phyloP scores from a whole-genome alignment of 2,888 invertebrate species.

The Dynastes maya region DNA sequence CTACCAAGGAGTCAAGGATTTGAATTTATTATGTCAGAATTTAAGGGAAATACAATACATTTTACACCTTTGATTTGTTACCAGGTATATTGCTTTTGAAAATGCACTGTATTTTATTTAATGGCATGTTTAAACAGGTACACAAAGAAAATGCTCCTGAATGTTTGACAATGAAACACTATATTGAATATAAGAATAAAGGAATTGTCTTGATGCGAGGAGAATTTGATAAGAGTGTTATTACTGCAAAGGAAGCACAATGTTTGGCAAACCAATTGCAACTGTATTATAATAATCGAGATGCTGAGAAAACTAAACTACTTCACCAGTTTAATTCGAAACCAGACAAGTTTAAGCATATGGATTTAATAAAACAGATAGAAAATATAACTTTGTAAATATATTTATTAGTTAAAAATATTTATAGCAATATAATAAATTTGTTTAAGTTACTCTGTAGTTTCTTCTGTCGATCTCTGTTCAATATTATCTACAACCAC shows the following conservation, averaged over 20 bases:
- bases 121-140: constrained; percentile 70
- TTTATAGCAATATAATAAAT: constrained; percentile 44
- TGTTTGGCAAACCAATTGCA: constrained; percentile 90
- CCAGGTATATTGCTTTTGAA: constrained; percentile 73
- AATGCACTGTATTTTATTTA: not conserved
- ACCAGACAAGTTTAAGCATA: constrained; percentile 86
- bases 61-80: constrained; percentile 90
- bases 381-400: constrained; percentile 68
- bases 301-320: constrained; percentile 76
- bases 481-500: constrained; percentile 40
- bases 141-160: constrained; percentile 93
- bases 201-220: constrained; percentile 88
- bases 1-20: constrained; percentile 88
- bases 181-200: constrained; percentile 82
- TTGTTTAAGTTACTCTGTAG: constrained; percentile 19
- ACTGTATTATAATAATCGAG: constrained; percentile 84
- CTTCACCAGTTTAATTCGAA: constrained; percentile 79
- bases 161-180: constrained; percentile 86
- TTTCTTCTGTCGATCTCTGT: constrained; percentile 2
- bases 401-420: constrained; percentile 39
- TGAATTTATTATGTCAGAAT: constrained; percentile 88
- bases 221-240: constrained; percentile 86
- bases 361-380: constrained; percentile 85
- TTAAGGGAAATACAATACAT: constrained; percentile 81
- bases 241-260: constrained; percentile 85